These are phyloP conservation scores for Psophia crepitans DNA, from an alignment of 2,113 vertebrate species.

Conservation along the genomic window DNA sequence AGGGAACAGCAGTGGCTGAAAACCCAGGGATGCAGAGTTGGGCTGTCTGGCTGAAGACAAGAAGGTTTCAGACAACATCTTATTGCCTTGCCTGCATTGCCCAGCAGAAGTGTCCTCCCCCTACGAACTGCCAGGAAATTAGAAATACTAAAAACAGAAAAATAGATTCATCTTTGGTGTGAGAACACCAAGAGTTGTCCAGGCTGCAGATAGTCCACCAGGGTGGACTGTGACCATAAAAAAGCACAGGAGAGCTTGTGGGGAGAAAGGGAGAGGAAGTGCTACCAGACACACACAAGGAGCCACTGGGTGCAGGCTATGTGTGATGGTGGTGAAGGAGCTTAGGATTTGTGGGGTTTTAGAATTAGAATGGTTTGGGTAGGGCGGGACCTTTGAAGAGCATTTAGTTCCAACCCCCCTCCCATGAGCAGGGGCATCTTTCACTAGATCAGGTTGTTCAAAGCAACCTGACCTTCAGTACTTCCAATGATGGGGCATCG, in stretches of 20 bases:
- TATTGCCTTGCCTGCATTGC: neutral
- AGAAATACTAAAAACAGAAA: neutral
- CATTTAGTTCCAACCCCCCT: neutral
- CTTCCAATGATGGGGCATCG: neutral
- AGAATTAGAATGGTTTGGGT: neutral
- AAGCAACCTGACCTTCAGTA: neutral
- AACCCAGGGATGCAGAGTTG: neutral
- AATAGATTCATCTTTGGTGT: neutral
- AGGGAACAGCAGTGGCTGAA: neutral
- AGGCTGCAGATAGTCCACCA: neutral
- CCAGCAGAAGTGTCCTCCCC: neutral
- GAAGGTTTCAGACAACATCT: neutral
- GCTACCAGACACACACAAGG: neutral
- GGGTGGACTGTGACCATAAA: neutral
- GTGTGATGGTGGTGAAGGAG: rapidly evolving
- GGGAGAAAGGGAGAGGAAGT: neutral
- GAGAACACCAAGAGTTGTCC: neutral
- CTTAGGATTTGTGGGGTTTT: neutral
- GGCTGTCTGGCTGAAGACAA: neutral
- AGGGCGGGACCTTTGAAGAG: neutral
- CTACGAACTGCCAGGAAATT: neutral
- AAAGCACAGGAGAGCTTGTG: neutral
- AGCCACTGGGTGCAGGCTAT: rapidly evolving
- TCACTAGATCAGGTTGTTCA: neutral
- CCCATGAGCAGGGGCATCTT: neutral